phyloP scores from a whole-genome alignment of 2,888 invertebrate species.

The Phalera bucephala region DNA sequence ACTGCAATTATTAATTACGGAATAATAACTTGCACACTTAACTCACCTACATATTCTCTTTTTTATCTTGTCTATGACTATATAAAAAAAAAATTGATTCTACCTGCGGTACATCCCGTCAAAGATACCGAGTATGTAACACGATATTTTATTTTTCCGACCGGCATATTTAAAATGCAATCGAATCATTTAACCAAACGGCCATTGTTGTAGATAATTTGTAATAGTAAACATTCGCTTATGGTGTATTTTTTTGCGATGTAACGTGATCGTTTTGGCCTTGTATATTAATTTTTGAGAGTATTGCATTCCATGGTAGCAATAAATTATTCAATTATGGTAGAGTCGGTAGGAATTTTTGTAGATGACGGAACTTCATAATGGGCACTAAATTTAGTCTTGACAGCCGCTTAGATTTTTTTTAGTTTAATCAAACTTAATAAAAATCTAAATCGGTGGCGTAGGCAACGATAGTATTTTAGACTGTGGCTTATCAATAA shows the following conservation, averaged over 20 bases:
- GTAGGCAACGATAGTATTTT: too few relatives aligned
- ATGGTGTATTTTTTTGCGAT: constrained; percentile 50
- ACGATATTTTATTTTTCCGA: constrained; percentile 64
- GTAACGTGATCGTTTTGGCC: constrained; percentile 36
- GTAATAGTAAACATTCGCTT: constrained; percentile 74
- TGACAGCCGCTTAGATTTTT: too few relatives aligned
- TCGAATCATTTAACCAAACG: constrained; percentile 48
- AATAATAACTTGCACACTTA: too few relatives aligned
- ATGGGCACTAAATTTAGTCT: too few relatives aligned
- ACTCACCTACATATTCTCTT: too few relatives aligned
- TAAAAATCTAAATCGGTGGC: too few relatives aligned
- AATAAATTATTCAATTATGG: constrained; percentile 2
- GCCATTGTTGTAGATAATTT: constrained; percentile 69
- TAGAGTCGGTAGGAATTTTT: too few relatives aligned
- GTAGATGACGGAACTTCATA: too few relatives aligned
- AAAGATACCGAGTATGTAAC: constrained; percentile 47
- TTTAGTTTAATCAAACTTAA: too few relatives aligned
- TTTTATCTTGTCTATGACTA: background rate
- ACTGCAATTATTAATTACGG: too few relatives aligned
- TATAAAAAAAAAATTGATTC: constrained; percentile 6
- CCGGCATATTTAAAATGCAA: constrained; percentile 46
- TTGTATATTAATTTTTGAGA: background rate
- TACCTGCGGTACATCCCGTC: constrained; percentile 20
- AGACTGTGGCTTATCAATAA: too few relatives aligned
- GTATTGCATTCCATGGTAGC: background rate